phyloP scores from a whole-genome alignment of 2,113 vertebrate species.

The Charina bottae region DNA sequence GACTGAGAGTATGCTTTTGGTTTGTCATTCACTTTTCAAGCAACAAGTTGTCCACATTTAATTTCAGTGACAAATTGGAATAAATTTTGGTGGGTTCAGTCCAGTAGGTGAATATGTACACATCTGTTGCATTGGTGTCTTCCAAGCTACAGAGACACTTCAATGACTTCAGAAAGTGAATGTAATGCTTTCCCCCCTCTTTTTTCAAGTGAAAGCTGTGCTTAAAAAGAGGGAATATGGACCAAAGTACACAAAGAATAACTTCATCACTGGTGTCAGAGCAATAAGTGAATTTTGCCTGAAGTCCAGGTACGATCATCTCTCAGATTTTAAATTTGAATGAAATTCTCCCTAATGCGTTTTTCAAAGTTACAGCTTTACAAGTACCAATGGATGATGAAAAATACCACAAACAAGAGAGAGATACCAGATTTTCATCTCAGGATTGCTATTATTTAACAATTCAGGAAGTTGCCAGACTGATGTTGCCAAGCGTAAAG shows the following conservation, averaged over 20 bases:
- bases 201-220: slow-evolving; percentile 88
- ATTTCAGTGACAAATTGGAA: neutral
- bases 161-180: neutral
- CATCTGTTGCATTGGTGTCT: neutral
- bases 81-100: neutral
- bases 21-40: neutral
- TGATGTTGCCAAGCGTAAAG: neutral
- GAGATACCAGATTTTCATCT: neutral
- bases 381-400: neutral
- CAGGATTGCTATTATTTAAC: neutral
- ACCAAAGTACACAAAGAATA: slow-evolving; percentile 95
- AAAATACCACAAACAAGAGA: neutral
- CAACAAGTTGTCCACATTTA: too few relatives aligned
- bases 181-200: slow-evolving; percentile 5
- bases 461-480: neutral
- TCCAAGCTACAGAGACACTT: neutral
- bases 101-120: neutral
- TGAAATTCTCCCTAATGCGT: slow-evolving; percentile 10
- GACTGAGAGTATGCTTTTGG: neutral
- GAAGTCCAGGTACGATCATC: slow-evolving; percentile 87
- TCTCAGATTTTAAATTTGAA: slow-evolving; percentile 22
- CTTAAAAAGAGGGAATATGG: slow-evolving; percentile 98
- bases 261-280: slow-evolving; percentile 98
- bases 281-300: slow-evolving; percentile 99
- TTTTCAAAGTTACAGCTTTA: neutral